Evolutionary conservation across 2,113 vertebrate genomes (phyloP), one percentile per base, ranked within the genome.

Genomic region (Plotosus lineatus): DNA sequence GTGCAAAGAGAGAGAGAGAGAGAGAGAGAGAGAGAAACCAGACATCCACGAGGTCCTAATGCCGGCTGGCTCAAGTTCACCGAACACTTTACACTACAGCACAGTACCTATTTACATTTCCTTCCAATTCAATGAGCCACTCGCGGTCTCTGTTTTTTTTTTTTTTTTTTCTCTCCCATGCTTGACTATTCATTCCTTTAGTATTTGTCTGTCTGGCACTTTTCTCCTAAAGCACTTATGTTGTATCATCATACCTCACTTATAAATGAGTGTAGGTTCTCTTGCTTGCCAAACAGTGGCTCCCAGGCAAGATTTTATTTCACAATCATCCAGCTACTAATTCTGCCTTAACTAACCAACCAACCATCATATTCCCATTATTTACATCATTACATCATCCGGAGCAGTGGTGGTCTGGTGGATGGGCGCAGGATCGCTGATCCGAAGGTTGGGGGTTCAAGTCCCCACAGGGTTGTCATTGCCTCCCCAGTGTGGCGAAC

Each of bases 11-110:
- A 56, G 12, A 73, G 69, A 73, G 50, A 80, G 46, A 51, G 77
- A 85, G n/a, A 73, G 9, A n/a, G 23, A 56, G 12, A 73, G 69
- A 73, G 50, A 80, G 46, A 51, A 79, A 85, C 77, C 61, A 72
- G 50, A 53, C n/a, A 23, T 48, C 48, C 63, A 75, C 69, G 28
- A 87, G 90, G 90, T 91, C 91, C 88, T 92, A 92, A 86, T 68
- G 89, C 88, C 87, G 17, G 82, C 77, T 63, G 33, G 6, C 33
- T 77, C 2, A 77, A 23, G 58, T 7, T n/a, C 69, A 44, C 26
- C 42, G 11, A 48, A 75, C 74, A 28, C 74, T 51, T 76, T 31
- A 31, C n/a, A n/a, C n/a, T n/a, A n/a, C n/a, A n/a, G n/a, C n/a
- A n/a, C n/a, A n/a, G n/a, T n/a, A n/a, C n/a, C n/a, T n/a, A 53